Percentiles rank a stretch among this genome's conserved stretches.
Conservation (phyloP, 1,140 invertebrate genomes). For the Dreissena polymorpha region DNA sequence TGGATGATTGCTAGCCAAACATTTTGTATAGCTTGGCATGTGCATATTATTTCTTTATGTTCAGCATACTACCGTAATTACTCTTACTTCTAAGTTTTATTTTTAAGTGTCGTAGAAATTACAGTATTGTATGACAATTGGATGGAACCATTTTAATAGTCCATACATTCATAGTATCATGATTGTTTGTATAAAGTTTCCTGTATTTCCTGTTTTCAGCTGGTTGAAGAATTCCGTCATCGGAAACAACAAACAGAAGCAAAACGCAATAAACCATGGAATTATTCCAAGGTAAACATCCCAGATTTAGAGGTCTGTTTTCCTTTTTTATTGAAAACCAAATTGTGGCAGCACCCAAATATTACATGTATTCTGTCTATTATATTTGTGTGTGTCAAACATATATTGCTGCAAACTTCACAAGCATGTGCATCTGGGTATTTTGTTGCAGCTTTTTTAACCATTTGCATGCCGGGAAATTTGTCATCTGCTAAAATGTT, state of each 20-base stretch:
- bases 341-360: neutral
- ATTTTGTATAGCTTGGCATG: neutral
- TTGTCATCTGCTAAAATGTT: too few relatives aligned
- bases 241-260: conserved; percentile 94
- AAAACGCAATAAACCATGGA: conserved; percentile 90
- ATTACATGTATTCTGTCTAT: neutral
- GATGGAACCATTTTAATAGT: too few relatives aligned
- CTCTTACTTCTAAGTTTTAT: too few relatives aligned
- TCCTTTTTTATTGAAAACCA: neutral
- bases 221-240: conserved; percentile 94
- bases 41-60: neutral
- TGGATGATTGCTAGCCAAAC: too few relatives aligned
- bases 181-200: too few relatives aligned
- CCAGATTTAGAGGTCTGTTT: neutral
- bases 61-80: too few relatives aligned
- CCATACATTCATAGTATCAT: too few relatives aligned
- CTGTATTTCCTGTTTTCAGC: conserved; percentile 78
- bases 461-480: neutral
- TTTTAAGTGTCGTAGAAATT: too few relatives aligned
- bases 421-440: neutral
- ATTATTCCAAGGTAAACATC: conserved; percentile 85
- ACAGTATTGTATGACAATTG: too few relatives aligned
- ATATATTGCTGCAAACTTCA: neutral
- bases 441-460: neutral
- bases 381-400: neutral